Percentiles rank a stretch among this genome's conserved stretches.
phyloP scores from a whole-genome alignment of 2,888 invertebrate species.

The Macrophya alboannulata region DNA sequence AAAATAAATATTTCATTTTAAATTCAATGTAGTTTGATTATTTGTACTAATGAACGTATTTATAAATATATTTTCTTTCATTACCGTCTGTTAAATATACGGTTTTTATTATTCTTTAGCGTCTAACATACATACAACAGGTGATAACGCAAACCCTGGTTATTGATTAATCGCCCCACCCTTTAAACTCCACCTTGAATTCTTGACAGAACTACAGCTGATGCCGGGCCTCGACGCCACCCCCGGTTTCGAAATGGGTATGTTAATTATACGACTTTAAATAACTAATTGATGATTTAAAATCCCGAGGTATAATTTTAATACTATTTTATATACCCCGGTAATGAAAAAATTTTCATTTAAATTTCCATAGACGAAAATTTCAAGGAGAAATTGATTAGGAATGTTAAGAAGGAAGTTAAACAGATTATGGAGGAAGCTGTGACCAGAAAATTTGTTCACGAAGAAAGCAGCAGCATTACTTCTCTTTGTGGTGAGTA shows the following conservation, averaged over 20 bases:
- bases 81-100: too few relatives aligned
- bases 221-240: constrained; percentile 58
- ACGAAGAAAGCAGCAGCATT: constrained; percentile 95
- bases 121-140: constrained; percentile 29
- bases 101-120: constrained; percentile 2
- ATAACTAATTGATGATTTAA: not conserved
- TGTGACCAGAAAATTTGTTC: constrained; percentile 95
- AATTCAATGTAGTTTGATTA: not conserved
- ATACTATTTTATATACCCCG: too few relatives aligned
- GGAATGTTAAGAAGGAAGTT: constrained; percentile 94
- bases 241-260: constrained; percentile 58
- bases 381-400: constrained; percentile 89
- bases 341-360: not conserved
- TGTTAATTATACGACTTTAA: constrained; percentile 4
- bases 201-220: constrained; percentile 56
- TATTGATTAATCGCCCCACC: constrained; percentile 56
- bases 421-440: constrained; percentile 98
- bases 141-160: constrained; percentile 42
- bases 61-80: not conserved
- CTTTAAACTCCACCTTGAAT: constrained; percentile 53
- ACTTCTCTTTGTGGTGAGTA: constrained; percentile 91
- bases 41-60: not conserved
- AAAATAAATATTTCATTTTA: not conserved
- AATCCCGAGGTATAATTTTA: not conserved
- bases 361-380: constrained; percentile 73